Evolutionary conservation across 2,113 vertebrate species (phyloP).

Genomic region (Heloderma charlesbogerti): DNA sequence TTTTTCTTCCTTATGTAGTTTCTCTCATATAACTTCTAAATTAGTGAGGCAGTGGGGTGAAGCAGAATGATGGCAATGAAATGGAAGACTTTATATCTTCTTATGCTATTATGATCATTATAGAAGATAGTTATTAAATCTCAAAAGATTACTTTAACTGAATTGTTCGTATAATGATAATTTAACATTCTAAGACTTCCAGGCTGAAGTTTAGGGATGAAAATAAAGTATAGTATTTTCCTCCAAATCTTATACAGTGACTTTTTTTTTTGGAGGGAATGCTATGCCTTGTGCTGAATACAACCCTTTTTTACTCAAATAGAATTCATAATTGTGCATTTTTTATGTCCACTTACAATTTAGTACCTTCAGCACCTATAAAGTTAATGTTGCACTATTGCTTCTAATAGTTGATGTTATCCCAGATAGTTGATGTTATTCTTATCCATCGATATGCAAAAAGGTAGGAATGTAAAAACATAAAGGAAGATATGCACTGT

Average conservation of each 20-base stretch:
- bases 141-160: slow-evolving; percentile 62
- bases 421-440: background rate
- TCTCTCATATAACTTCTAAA: slow-evolving; percentile 58
- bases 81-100: slow-evolving; percentile 45
- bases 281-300: background rate
- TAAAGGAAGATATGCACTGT: fast-evolving
- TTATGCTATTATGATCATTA: slow-evolving; percentile 56
- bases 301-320: background rate
- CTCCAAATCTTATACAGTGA: background rate
- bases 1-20: slow-evolving; percentile 43
- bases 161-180: slow-evolving; percentile 60
- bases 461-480: slow-evolving; percentile 15
- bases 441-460: background rate
- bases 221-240: fast-evolving
- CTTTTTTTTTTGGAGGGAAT: slow-evolving; percentile 12
- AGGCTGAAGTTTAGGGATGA: background rate
- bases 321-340: fast-evolving
- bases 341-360: background rate
- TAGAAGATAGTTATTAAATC: slow-evolving; percentile 67
- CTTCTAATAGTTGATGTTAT: slow-evolving; percentile 11
- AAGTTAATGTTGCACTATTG: slow-evolving; percentile 9
- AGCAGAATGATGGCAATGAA: slow-evolving; percentile 63
- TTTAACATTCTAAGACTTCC: slow-evolving; percentile 28
- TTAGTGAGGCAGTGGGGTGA: slow-evolving; percentile 52
- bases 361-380: background rate